phyloP scores from a whole-genome alignment of 2,113 vertebrate species.

The Tonatia bakeri region DNA sequence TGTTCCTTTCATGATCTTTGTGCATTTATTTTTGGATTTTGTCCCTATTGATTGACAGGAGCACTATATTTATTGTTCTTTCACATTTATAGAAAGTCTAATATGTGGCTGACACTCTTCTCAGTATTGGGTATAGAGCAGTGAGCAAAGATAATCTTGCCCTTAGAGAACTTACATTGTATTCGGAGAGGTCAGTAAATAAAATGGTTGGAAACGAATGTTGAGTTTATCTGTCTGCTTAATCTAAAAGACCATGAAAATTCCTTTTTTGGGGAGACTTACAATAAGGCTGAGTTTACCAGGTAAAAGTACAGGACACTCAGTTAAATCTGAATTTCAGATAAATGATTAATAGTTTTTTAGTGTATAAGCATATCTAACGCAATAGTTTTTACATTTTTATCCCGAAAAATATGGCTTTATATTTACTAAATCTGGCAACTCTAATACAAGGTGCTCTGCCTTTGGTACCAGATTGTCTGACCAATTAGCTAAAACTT shows the following conservation, averaged over 20 bases:
- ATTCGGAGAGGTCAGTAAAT: background rate
- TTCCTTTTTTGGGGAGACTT: background rate
- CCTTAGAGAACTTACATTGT: background rate
- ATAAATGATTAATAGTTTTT: background rate
- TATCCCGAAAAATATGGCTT: background rate
- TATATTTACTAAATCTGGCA: background rate
- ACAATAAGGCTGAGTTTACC: background rate
- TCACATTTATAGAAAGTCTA: background rate
- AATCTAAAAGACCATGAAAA: background rate
- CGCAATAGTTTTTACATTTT: background rate
- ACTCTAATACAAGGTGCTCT: background rate
- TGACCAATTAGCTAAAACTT: background rate
- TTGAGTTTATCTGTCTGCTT: background rate
- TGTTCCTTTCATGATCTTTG: background rate
- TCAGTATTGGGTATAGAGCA: background rate
- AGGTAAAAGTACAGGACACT: no score
- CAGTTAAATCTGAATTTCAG: background rate
- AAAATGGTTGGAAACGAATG: background rate
- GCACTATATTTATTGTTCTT: background rate
- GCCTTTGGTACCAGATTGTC: background rate
- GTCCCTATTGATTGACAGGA: background rate
- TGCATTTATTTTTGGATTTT: background rate
- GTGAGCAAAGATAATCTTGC: background rate
- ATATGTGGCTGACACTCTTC: background rate
- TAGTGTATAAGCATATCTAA: background rate